These are phyloP conservation scores for Elysia chlorotica DNA, from an alignment of 1,140 invertebrate genomes.

Conservation along the genomic window DNA sequence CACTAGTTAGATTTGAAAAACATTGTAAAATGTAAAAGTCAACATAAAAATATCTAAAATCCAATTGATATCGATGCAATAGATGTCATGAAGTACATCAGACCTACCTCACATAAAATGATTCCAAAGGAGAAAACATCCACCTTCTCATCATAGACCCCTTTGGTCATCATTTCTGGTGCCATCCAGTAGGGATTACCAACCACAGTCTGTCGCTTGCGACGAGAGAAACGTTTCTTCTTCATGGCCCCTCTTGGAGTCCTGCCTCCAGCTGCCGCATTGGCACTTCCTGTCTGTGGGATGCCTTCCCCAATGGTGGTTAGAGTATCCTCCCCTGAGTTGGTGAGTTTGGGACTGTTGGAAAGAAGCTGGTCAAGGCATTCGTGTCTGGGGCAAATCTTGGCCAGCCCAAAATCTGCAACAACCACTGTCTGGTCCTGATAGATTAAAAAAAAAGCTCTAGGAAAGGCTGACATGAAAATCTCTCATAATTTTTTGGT, in stretches of 20 bases:
- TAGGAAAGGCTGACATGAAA: too few species aligned
- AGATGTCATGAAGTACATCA: too few species aligned
- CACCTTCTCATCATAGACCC: constrained; percentile 59
- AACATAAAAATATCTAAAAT: too few species aligned
- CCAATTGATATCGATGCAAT: too few species aligned
- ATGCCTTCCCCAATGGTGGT: too few species aligned
- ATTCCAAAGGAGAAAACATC: constrained; percentile 60
- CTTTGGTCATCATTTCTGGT: constrained; percentile 59
- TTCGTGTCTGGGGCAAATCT: constrained; percentile 42
- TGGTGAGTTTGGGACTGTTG: too few species aligned
- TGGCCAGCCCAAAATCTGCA: constrained; percentile 60
- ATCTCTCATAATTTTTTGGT: too few species aligned
- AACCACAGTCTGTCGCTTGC: constrained; percentile 60
- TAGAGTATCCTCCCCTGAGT: too few species aligned
- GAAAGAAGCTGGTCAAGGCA: constrained; percentile 2
- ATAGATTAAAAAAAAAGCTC: too few species aligned
- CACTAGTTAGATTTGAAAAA: too few species aligned
- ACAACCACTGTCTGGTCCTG: constrained; percentile 59
- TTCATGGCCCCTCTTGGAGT: constrained; percentile 13
- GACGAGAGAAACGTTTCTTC: constrained; percentile 41
- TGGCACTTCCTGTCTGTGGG: constrained; percentile 2
- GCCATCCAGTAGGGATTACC: constrained; percentile 63
- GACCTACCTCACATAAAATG: constrained; percentile 58
- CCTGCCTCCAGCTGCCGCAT: constrained; percentile 8
- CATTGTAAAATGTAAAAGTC: too few species aligned